phyloP scores from a whole-genome alignment of 2,888 invertebrate genomes.

The Acanthosoma haemorrhoidale region DNA sequence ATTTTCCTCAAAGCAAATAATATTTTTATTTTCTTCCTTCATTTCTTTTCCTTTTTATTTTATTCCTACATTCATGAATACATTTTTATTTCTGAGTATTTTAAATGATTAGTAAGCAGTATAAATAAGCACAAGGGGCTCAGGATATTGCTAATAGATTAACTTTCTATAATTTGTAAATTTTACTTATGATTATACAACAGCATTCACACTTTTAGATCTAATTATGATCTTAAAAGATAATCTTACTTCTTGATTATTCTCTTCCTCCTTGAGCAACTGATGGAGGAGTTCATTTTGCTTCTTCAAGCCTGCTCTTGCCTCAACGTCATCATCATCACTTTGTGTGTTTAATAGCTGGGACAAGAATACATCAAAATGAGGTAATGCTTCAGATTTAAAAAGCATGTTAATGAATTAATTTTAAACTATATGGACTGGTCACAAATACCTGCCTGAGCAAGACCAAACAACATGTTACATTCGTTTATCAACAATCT shows the following conservation, averaged over 20 bases:
- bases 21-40: too few relatives aligned
- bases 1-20: too few relatives aligned
- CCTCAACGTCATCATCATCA: conserved; percentile 68
- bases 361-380: conserved; percentile 11
- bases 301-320: conserved; percentile 53
- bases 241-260: conserved; percentile 29
- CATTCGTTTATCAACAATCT: not conserved
- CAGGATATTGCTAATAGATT: too few relatives aligned
- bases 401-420: not conserved
- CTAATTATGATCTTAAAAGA: too few relatives aligned
- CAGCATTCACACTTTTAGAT: too few relatives aligned
- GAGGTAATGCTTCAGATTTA: not conserved
- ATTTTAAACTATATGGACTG: not conserved
- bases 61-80: too few relatives aligned
- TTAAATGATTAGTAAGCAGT: too few relatives aligned
- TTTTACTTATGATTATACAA: too few relatives aligned
- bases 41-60: too few relatives aligned
- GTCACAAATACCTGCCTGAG: not conserved
- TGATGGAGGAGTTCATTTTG: conserved; percentile 59
- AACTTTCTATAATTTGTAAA: too few relatives aligned
- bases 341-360: conserved; percentile 69
- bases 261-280: conserved; percentile 54
- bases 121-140: too few relatives aligned
- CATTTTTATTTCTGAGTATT: too few relatives aligned
- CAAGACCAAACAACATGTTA: not conserved